Conservation (phyloP, 2,113 vertebrate species). For the Trinectes maculatus region DNA sequence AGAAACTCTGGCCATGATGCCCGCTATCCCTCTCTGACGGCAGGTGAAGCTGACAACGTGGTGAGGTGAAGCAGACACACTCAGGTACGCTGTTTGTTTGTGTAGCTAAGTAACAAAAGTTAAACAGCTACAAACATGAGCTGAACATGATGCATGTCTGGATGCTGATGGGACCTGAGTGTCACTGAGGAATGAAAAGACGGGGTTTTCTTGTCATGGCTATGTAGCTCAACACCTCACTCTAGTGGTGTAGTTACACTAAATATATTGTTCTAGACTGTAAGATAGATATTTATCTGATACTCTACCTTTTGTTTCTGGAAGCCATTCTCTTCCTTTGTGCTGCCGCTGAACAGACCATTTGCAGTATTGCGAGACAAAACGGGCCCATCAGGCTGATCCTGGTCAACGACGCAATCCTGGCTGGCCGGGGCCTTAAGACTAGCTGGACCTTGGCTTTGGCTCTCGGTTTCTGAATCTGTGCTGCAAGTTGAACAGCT, state of each 20-base stretch:
- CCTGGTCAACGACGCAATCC: constrained; percentile 32
- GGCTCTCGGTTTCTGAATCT: constrained; percentile 52
- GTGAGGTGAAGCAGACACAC: constrained; percentile 70
- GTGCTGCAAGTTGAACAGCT: constrained; percentile 63
- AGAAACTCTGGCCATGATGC: constrained; percentile 31
- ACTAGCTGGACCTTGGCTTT: constrained; percentile 22
- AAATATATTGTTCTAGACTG: neutral
- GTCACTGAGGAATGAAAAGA: constrained; percentile 47
- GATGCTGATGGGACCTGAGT: constrained; percentile 50
- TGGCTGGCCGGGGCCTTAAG: constrained; percentile 22
- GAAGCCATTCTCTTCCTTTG: constrained; percentile 30
- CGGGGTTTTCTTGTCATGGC: constrained; percentile 5
- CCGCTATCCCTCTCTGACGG: constrained; percentile 33
- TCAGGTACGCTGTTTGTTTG: constrained; percentile 64
- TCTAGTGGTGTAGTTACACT: constrained; percentile 63
- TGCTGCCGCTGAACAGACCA: constrained; percentile 43
- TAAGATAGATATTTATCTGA: neutral
- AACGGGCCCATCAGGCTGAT: constrained; percentile 66
- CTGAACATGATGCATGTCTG: constrained; percentile 45
- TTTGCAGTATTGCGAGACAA: constrained; percentile 50
- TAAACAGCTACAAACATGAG: constrained; percentile 49
- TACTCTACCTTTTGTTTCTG: constrained; percentile 67
- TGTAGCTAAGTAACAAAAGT: constrained; percentile 64
- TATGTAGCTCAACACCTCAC: constrained; percentile 61
- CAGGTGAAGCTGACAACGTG: constrained; percentile 43